Percentiles rank a stretch among this genome's conserved stretches.
phyloP scores from a whole-genome alignment of 2,113 vertebrate species.

The Paraplagusia blochii region DNA sequence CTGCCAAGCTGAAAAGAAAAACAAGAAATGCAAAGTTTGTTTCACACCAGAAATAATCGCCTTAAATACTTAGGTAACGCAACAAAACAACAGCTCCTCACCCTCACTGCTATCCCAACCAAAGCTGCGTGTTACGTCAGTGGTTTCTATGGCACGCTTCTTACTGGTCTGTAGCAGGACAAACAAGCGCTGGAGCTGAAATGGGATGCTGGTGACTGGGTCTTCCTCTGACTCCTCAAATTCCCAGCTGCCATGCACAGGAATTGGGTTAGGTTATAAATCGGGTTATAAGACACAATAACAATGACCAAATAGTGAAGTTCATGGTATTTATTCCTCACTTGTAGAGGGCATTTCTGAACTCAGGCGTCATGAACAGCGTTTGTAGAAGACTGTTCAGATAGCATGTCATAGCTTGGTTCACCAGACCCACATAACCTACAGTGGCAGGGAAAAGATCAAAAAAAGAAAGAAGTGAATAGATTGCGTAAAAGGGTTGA shows the following conservation, averaged over 20 bases:
- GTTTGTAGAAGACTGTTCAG: constrained; percentile 98
- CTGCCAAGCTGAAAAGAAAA: constrained; percentile 87
- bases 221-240: constrained; percentile 98
- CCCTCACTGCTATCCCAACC: constrained; percentile 99
- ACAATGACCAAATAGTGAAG: background rate
- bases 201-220: constrained; percentile 93
- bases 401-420: constrained; percentile 99
- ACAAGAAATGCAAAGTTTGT: constrained; percentile 14
- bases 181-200: constrained; percentile 96
- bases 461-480: constrained; percentile 1
- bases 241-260: constrained; percentile 83
- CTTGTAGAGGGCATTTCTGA: constrained; percentile 98
- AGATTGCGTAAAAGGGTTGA: background rate
- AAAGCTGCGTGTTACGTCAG: constrained; percentile 96
- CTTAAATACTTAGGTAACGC: constrained; percentile 13
- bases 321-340: constrained; percentile 67
- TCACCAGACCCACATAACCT: constrained; percentile 98
- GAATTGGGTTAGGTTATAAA: background rate
- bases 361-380: constrained; percentile 98
- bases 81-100: constrained; percentile 51
- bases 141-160: constrained; percentile 98
- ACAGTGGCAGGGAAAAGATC: constrained; percentile 41
- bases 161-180: constrained; percentile 97
- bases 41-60: constrained; percentile 17
- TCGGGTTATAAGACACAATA: background rate